phyloP scores from a whole-genome alignment of 1,140 invertebrate species.

The Drosophila kikkawai region DNA sequence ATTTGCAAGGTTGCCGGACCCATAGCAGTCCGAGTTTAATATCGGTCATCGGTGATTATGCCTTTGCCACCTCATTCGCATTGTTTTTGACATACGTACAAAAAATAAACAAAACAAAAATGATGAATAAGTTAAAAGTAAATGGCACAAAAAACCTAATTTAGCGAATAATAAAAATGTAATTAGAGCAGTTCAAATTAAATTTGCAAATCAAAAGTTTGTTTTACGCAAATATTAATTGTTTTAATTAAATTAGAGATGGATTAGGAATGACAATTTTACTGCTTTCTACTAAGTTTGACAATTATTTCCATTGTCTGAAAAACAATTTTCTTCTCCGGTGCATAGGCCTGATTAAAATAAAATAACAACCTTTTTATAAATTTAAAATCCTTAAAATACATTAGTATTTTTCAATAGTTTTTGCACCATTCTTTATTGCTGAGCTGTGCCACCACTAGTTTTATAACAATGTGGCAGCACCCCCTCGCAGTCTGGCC shows the following conservation, averaged over 20 bases:
- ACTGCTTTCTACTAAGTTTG: too few relatives aligned
- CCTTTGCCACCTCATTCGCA: conserved; percentile 44
- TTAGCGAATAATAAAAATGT: not conserved
- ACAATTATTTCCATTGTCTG: too few relatives aligned
- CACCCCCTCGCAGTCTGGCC: conserved; percentile 15
- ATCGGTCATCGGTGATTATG: conserved; percentile 53
- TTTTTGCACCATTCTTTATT: not conserved
- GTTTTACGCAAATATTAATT: not conserved
- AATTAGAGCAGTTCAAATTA: too few relatives aligned
- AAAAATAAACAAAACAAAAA: conserved; percentile 14
- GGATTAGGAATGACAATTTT: not conserved
- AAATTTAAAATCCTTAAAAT: not conserved
- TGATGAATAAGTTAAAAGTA: conserved; percentile 21
- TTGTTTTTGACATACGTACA: conserved; percentile 29
- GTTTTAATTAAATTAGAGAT: not conserved
- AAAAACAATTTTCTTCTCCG: too few relatives aligned
- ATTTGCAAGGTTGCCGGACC: conserved; percentile 45
- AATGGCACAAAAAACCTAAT: conserved; percentile 1
- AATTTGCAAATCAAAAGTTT: not conserved
- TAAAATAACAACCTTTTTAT: too few relatives aligned
- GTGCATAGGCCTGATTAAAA: too few relatives aligned
- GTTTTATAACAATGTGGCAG: conserved; percentile 3
- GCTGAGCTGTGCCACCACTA: conserved; percentile 24
- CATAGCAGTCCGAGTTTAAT: conserved; percentile 20
- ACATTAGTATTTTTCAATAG: too few relatives aligned